Evolutionary conservation across 2,888 invertebrate species (phyloP), one percentile per base, ranked within the genome.

Genomic region (Rotaria magnacalcarata): DNA sequence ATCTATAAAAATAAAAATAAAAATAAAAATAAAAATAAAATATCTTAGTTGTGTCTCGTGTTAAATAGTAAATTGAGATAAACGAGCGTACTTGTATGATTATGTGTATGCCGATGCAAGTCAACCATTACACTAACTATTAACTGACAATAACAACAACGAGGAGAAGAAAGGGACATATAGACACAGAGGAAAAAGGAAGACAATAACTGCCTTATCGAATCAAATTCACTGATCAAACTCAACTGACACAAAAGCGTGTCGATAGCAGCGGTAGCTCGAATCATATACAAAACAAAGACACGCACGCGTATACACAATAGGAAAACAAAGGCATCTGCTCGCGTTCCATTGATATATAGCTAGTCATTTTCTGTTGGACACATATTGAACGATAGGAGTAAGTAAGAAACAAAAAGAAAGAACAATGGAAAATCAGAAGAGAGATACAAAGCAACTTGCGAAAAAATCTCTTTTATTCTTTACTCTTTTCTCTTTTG

Each of bases 271-370:
- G 67, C 67, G 34, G 34, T 34, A 34, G 34, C 27, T 14, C 34
- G 34, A 67, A 14, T 67, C 34, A 3, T 67, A 67, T 34, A 34
- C 34, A 67, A 67, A 67, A 34, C n/a, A 67, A 34, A 67, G 67
- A 67, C 67, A 67, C 6, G 67, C 67, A 41, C 14, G 34, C 19
- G 16, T 41, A 67, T 16, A 67, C 27, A 67, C 34, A 67, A 67
- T 34, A 67, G 67, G 67, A 67, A 67, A 67, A 41, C 67, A 67
- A n/a, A 60, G 67, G 67, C 67, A 67, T 67, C 67, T 67, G 67
- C 67, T 34, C 34, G 67, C 67, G 19, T 67, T 67, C 34, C 34
- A 67, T 67, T 67, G 34, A 67, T 67, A 19, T 34, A 67, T 50
- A 50, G 34, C 34, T 34, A 34, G 67, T 41, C 67, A 19, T 10